Percentiles rank a stretch among this genome's conserved stretches.
Evolutionary conservation across 1,140 invertebrate species (phyloP).

Genomic region (Atopsyche davidsoni): DNA sequence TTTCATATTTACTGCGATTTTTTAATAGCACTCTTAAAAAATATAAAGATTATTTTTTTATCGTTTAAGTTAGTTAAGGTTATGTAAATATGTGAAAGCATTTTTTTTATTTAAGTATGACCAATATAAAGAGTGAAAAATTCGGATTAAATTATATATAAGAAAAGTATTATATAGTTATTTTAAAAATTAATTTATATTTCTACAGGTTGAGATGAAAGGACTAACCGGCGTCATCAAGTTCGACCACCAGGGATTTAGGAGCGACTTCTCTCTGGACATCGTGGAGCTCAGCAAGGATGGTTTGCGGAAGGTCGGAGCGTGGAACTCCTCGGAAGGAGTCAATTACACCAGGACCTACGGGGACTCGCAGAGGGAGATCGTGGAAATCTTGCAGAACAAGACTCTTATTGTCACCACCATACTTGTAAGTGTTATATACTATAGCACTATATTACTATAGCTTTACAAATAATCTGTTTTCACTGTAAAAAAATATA

Average conservation of each 20-base stretch:
- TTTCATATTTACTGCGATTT: no score
- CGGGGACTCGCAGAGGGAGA: slow-evolving; percentile 73
- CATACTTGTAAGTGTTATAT: slow-evolving; percentile 66
- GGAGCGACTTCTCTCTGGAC: slow-evolving; percentile 85
- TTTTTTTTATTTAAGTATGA: no score
- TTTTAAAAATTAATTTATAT: background rate
- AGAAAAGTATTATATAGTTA: no score
- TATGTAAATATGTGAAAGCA: no score
- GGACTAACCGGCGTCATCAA: slow-evolving; percentile 90
- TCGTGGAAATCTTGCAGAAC: slow-evolving; percentile 83
- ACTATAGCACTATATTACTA: no score
- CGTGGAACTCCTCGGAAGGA: slow-evolving; percentile 82
- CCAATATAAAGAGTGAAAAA: no score
- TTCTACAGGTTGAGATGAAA: slow-evolving; percentile 74
- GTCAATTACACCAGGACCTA: slow-evolving; percentile 87
- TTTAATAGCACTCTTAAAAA: no score
- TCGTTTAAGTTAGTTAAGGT: no score
- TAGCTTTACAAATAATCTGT: no score
- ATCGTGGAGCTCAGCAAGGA: slow-evolving; percentile 82
- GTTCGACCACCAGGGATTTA: slow-evolving; percentile 90
- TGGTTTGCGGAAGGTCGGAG: slow-evolving; percentile 76
- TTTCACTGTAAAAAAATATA: no score
- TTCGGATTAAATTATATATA: no score
- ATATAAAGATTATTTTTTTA: no score
- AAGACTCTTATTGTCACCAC: slow-evolving; percentile 90